Percentiles rank a stretch among this genome's conserved stretches.
These are phyloP conservation scores for Alouatta palliata DNA, from an alignment of 2,113 vertebrate genomes.

Conservation along the genomic window DNA sequence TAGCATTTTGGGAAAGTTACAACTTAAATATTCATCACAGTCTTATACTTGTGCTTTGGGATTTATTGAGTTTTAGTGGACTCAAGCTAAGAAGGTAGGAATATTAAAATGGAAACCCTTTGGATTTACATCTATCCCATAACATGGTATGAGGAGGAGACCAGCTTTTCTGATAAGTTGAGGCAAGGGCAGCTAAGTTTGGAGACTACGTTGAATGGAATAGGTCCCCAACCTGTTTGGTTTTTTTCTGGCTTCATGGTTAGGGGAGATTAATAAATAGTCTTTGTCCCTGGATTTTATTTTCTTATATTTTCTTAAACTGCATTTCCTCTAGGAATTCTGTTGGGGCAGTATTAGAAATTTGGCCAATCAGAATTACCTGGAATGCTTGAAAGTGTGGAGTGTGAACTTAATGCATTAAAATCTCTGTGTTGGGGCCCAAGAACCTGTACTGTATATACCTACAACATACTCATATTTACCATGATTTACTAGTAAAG, in stretches of 20 bases:
- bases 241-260: not conserved
- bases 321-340: conserved; percentile 25
- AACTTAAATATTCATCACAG: not conserved
- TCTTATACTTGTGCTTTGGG: not conserved
- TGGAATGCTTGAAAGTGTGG: conserved; percentile 12
- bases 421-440: not conserved
- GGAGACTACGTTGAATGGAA: not conserved
- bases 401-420: conserved; percentile 16
- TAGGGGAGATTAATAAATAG: not conserved
- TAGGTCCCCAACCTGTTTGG: not conserved
- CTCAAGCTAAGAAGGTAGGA: not conserved
- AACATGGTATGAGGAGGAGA: not conserved
- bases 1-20: not conserved
- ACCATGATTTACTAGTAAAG: not conserved
- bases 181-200: not conserved
- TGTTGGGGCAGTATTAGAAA: not conserved
- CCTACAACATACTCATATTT: not conserved
- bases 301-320: conserved; percentile 14
- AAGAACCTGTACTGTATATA: not conserved
- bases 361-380: not conserved
- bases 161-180: not conserved
- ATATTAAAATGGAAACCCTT: conserved; percentile 15
- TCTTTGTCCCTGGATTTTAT: conserved; percentile 21
- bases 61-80: conserved; percentile 37
- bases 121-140: not conserved